Evolutionary conservation across 1,140 invertebrate genomes (phyloP).

Genomic region (Anastrepha ludens): DNA sequence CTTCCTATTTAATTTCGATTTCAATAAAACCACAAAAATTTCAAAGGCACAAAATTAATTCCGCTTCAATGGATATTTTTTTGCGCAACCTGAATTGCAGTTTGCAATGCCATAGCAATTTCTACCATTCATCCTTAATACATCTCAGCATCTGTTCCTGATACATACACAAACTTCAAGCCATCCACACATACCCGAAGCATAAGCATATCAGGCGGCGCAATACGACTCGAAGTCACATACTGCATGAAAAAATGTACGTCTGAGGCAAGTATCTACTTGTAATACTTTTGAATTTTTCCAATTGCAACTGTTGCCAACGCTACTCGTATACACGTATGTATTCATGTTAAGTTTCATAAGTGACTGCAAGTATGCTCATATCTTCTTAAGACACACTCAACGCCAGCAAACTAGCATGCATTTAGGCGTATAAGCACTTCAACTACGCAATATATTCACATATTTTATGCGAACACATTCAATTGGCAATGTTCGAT

Average conservation of each 20-base stretch:
- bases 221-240: too few species aligned
- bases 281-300: background rate
- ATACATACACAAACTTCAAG: background rate
- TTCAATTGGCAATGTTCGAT: conserved; percentile 15
- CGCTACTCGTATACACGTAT: background rate
- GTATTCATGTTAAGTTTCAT: background rate
- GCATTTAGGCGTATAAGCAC: background rate
- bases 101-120: background rate
- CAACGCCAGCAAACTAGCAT: background rate
- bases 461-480: background rate
- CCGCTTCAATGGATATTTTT: background rate
- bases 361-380: background rate
- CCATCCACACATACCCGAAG: too few species aligned
- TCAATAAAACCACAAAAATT: background rate
- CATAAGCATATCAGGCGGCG: too few species aligned
- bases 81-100: background rate
- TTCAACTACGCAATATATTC: background rate
- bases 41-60: background rate
- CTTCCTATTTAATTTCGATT: background rate
- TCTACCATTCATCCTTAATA: background rate
- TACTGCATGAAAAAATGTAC: too few species aligned
- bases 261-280: background rate
- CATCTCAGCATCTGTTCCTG: background rate
- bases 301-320: background rate
- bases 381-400: conserved; percentile 16